Conservation (phyloP, 1,140 invertebrate genomes). For the Diachasma alloeum region DNA sequence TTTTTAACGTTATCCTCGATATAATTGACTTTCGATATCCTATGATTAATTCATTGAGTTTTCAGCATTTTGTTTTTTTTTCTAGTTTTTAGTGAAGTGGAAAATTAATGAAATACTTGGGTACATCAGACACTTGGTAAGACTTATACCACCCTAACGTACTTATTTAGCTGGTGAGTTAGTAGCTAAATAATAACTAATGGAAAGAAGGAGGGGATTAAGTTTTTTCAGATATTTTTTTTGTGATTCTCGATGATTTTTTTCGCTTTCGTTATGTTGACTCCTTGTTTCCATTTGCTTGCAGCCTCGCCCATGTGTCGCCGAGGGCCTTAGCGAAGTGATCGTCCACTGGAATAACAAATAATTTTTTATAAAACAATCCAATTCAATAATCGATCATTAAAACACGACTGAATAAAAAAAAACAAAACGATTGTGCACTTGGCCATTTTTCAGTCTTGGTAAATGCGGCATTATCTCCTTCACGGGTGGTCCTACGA, state of each 20-base stretch:
- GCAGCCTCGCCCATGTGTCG: slow-evolving; percentile 90
- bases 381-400: too few relatives aligned
- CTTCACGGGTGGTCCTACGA: not conserved
- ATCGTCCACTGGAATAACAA: slow-evolving; percentile 79
- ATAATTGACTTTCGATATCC: not conserved
- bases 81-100: not conserved
- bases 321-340: slow-evolving; percentile 96
- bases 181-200: slow-evolving; percentile 34
- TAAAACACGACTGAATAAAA: too few relatives aligned
- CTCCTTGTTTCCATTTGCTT: slow-evolving; percentile 66
- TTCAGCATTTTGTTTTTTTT: not conserved
- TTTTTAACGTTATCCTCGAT: not conserved
- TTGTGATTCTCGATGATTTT: not conserved
- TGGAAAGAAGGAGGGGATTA: slow-evolving; percentile 25
- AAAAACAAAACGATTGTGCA: too few relatives aligned
- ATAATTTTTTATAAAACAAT: not conserved
- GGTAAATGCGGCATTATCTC: too few relatives aligned
- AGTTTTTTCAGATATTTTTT: not conserved
- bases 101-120: not conserved
- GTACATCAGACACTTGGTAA: slow-evolving; percentile 16
- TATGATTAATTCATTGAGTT: not conserved
- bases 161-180: slow-evolving; percentile 11
- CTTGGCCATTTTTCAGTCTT: too few relatives aligned
- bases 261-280: slow-evolving; percentile 47
- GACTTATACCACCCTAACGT: not conserved